Evolutionary conservation across 2,113 vertebrate species (phyloP).

Genomic region (Prunella fulvescens): DNA sequence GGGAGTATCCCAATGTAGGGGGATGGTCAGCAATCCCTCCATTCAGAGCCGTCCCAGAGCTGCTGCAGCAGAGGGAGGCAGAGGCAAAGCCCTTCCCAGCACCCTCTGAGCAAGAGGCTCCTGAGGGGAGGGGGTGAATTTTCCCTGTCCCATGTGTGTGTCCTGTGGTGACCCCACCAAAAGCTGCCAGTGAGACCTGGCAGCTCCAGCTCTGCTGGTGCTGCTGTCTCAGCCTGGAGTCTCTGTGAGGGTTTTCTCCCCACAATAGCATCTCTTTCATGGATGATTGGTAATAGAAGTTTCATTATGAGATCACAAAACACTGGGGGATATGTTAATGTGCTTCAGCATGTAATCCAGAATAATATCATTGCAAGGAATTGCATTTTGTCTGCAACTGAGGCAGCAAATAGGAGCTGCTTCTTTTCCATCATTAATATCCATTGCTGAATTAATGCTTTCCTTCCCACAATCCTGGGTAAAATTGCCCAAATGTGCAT

Average conservation of each 20-base stretch:
- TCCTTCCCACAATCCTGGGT: background rate
- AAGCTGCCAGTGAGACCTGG: background rate
- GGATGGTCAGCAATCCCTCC: background rate
- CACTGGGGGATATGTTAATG: slow-evolving; percentile 47
- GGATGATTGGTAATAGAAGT: slow-evolving; percentile 13
- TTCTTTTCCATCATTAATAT: background rate
- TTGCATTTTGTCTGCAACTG: slow-evolving; percentile 3
- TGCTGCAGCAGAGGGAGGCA: background rate
- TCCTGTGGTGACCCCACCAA: background rate
- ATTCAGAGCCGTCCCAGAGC: background rate
- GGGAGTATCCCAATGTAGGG: accelerated
- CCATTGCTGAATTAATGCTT: background rate
- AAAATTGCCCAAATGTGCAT: background rate
- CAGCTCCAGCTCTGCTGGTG: background rate
- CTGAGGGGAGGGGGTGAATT: background rate
- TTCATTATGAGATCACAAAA: slow-evolving; percentile 44
- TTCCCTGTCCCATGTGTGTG: background rate
- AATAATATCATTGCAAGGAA: slow-evolving; percentile 22
- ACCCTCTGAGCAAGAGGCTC: background rate
- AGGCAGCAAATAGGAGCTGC: background rate
- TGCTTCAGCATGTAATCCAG: slow-evolving; percentile 4
- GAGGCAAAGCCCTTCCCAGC: background rate
- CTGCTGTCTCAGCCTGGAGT: background rate
- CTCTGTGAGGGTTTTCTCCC: background rate
- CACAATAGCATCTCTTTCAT: background rate